Percentiles rank a stretch among this genome's conserved stretches.
These are phyloP conservation scores for Phyllostomus discolor DNA, from an alignment of 2,113 vertebrate species.

Conservation along the genomic window DNA sequence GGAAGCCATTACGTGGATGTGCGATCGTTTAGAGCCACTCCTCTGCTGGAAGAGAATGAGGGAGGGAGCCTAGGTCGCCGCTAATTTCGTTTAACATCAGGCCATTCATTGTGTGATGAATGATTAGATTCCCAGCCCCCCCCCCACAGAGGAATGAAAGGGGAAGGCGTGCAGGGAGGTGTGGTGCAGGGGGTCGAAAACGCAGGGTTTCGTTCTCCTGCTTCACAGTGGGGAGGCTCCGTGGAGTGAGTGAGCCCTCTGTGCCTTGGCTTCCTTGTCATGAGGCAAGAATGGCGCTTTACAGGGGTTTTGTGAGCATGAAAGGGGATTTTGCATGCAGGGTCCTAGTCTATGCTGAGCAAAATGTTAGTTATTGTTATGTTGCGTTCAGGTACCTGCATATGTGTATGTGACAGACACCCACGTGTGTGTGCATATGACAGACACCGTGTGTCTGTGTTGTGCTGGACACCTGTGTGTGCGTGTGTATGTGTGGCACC, in stretches of 20 bases:
- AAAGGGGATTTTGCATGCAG: not conserved
- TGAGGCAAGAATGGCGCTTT: not conserved
- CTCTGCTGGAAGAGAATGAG: not conserved
- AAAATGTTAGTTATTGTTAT: not conserved
- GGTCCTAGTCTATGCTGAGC: not conserved
- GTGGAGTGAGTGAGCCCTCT: not conserved
- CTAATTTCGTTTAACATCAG: constrained; percentile 42
- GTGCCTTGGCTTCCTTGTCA: not conserved
- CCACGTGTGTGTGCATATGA: not conserved
- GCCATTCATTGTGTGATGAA: not conserved
- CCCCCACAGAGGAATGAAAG: not conserved
- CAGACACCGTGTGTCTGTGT: not conserved
- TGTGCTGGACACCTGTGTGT: not conserved
- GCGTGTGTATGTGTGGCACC: not conserved
- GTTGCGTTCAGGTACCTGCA: not conserved
- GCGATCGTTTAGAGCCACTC: not conserved
- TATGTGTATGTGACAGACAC: not conserved
- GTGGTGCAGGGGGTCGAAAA: not conserved
- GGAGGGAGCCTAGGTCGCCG: constrained; percentile 23
- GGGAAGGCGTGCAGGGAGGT: not conserved
- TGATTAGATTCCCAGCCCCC: constrained; percentile 47
- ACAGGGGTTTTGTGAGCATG: not conserved
- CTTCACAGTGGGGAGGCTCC: rapidly evolving
- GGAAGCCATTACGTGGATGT: not conserved
- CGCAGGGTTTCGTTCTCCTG: not conserved